Percentiles rank a stretch among this genome's conserved stretches.
Evolutionary conservation across 2,113 vertebrate species (phyloP).

Genomic region (Nanger granti): DNA sequence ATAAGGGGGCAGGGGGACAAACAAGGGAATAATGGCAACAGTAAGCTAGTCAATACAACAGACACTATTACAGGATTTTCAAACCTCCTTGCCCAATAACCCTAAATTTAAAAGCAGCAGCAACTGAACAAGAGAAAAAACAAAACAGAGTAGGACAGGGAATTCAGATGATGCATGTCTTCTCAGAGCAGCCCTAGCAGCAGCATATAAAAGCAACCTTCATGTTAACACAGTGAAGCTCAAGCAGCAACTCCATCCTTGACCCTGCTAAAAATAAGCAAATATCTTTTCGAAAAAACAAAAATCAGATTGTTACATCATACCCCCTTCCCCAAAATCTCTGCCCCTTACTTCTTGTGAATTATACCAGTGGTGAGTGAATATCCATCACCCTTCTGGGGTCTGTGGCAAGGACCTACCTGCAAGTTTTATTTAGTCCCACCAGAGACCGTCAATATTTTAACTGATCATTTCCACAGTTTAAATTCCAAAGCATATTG

Average conservation of each 20-base stretch:
- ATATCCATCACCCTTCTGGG: conserved; percentile 31
- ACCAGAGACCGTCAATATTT: conserved; percentile 61
- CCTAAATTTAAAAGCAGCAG: conserved; percentile 19
- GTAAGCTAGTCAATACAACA: not conserved
- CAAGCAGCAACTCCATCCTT: conserved; percentile 52
- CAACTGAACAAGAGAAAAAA: not conserved
- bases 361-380: conserved; percentile 33
- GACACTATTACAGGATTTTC: not conserved
- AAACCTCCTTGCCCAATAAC: not conserved
- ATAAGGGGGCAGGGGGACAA: not conserved
- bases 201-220: conserved; percentile 43
- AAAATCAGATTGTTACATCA: not conserved
- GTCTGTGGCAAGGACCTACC: conserved; percentile 61
- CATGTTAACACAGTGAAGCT: conserved; percentile 49
- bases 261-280: conserved; percentile 51
- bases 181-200: conserved; percentile 53
- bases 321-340: not conserved
- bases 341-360: conserved; percentile 18
- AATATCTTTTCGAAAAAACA: conserved; percentile 24
- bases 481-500: conserved; percentile 65
- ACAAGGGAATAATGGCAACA: not conserved
- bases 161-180: conserved; percentile 22
- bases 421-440: conserved; percentile 65
- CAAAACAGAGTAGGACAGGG: not conserved
- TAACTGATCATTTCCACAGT: conserved; percentile 67